Conservation (phyloP, 2,797 vertebrate species). For the Crenuchus spilurus region DNA sequence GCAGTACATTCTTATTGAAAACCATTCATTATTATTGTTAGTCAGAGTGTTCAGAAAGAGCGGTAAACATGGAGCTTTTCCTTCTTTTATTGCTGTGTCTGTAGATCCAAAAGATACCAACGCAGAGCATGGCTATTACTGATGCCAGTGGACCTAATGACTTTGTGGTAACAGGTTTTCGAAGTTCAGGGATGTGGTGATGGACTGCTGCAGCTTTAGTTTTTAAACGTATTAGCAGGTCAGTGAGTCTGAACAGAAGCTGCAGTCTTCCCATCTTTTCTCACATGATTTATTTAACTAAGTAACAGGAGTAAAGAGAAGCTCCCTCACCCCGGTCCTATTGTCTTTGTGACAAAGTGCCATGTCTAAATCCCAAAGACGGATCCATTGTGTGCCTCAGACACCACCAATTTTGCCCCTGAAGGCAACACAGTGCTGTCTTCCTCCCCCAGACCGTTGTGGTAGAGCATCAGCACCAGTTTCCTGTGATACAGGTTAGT, state of each 20-base stretch:
- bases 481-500: no score
- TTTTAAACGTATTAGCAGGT: neutral
- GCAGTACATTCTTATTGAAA: no score
- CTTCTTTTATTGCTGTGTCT: no score
- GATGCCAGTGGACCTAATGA: no score
- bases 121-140: no score
- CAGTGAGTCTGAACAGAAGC: neutral
- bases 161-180: no score
- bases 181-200: no score
- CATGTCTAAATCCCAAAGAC: neutral
- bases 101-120: no score
- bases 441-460: neutral
- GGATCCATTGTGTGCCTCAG: neutral
- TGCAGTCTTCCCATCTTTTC: neutral
- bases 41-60: no score
- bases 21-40: no score
- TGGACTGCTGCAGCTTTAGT: neutral
- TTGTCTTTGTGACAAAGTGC: constrained; percentile 3
- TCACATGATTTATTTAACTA: neutral
- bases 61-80: no score
- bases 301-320: neutral
- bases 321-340: neutral
- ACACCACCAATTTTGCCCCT: neutral
- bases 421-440: neutral
- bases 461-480: no score